Conservation (phyloP, 2,113 vertebrate species). For the Eolophus roseicapilla region DNA sequence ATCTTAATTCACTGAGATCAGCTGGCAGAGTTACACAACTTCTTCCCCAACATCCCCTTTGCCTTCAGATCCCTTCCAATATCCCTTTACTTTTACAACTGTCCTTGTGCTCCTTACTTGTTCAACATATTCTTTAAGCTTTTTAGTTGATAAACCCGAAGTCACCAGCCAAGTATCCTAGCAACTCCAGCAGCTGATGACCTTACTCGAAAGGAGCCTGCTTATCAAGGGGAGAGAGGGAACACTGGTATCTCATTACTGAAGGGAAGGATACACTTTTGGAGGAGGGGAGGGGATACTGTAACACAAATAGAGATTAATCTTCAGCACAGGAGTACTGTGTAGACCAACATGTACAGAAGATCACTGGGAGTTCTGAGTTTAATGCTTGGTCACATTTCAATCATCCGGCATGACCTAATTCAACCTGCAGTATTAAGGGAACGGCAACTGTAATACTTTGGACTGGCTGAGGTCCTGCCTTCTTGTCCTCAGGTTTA, state of each 20-base stretch:
- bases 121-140: constrained; percentile 42
- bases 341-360: neutral
- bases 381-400: neutral
- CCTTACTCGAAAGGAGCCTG: neutral
- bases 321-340: neutral
- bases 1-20: neutral
- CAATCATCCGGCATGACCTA: neutral
- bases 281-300: neutral
- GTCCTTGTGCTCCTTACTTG: neutral
- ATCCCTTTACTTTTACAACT: neutral
- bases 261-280: neutral
- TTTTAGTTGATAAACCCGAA: constrained; percentile 25
- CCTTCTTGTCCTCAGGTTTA: neutral
- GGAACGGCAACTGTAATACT: neutral
- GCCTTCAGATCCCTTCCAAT: neutral
- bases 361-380: neutral
- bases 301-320: neutral
- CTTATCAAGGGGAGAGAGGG: constrained; percentile 45
- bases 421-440: neutral
- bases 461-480: neutral
- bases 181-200: constrained; percentile 55
- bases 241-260: constrained; percentile 8
- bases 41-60: neutral
- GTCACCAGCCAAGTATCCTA: constrained; percentile 21
- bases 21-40: neutral